These are phyloP conservation scores for Auanema freiburgensis DNA, from an alignment of 2,888 invertebrate species.

Conservation along the genomic window DNA sequence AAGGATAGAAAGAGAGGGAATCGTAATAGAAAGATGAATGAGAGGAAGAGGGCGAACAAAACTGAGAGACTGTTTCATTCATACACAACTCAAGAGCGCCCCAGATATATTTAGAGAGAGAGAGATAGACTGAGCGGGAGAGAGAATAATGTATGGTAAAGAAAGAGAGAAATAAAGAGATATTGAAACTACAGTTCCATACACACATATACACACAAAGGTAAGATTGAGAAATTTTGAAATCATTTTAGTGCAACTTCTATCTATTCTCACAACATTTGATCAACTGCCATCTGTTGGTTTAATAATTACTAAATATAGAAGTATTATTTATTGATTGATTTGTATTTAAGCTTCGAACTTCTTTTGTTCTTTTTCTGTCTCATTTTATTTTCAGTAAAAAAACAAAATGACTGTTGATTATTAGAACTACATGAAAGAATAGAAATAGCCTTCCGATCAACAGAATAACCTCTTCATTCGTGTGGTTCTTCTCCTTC, in stretches of 20 bases:
- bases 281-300: too few species aligned
- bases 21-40: slow-evolving; percentile 7
- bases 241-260: neutral
- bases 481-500: too few species aligned
- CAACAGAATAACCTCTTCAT: too few species aligned
- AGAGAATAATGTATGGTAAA: neutral
- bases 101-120: neutral
- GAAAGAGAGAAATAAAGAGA: neutral
- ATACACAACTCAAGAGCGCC: too few species aligned
- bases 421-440: too few species aligned
- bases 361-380: too few species aligned
- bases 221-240: neutral
- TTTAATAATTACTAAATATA: too few species aligned
- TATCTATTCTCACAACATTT: neutral
- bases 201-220: neutral
- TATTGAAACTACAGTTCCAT: neutral
- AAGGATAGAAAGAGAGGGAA: neutral
- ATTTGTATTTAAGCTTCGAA: too few species aligned
- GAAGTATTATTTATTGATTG: too few species aligned
- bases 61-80: neutral
- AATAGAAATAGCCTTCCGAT: too few species aligned
- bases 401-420: too few species aligned
- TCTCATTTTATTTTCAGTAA: too few species aligned
- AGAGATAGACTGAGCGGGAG: neutral
- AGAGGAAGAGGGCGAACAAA: neutral